A percentile compares a stretch with the other conserved stretches of the same genome.
phyloP scores from a whole-genome alignment of 2,888 invertebrate species.

The Ennomos erosarius region DNA sequence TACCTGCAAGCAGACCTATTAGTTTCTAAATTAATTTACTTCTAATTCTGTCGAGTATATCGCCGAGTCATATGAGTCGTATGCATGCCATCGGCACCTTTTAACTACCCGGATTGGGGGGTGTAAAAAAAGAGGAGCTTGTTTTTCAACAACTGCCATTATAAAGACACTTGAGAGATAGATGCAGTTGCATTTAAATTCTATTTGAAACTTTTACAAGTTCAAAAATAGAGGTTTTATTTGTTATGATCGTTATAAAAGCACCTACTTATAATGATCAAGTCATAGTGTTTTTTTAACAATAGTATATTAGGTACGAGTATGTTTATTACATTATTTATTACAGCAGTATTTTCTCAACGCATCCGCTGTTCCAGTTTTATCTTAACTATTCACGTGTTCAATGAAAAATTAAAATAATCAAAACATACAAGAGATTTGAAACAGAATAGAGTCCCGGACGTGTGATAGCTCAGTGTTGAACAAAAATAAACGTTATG shows the following conservation, averaged over 20 bases:
- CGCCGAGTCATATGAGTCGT: conserved; percentile 75
- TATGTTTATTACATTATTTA: conserved; percentile 4
- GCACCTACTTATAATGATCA: too few species aligned
- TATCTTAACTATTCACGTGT: conserved; percentile 60
- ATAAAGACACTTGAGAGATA: conserved; percentile 78
- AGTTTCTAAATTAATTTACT: conserved; percentile 75
- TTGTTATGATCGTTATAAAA: too few species aligned
- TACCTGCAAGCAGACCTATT: conserved; percentile 67
- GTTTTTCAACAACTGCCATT: conserved; percentile 76
- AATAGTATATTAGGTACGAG: too few species aligned
- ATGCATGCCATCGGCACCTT: conserved; percentile 72
- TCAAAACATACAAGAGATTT: conserved; percentile 77
- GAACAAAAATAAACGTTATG: conserved; percentile 82
- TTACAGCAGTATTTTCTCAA: conserved; percentile 6
- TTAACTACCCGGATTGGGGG: conserved; percentile 56
- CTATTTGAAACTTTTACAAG: conserved; percentile 28
- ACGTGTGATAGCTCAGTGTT: conserved; percentile 77
- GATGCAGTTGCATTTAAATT: conserved; percentile 54
- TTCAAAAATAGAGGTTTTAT: conserved; percentile 15
- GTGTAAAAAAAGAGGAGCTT: conserved; percentile 60
- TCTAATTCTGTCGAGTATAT: conserved; percentile 68
- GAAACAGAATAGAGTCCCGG: conserved; percentile 80
- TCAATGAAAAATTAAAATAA: conserved; percentile 75
- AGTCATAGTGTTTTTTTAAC: too few species aligned
- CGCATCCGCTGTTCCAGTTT: conserved; percentile 52